These are phyloP conservation scores for Nesometra sesokonis DNA, from an alignment of 35 echinoderm and acorn worm genomes.

Conservation along the genomic window DNA sequence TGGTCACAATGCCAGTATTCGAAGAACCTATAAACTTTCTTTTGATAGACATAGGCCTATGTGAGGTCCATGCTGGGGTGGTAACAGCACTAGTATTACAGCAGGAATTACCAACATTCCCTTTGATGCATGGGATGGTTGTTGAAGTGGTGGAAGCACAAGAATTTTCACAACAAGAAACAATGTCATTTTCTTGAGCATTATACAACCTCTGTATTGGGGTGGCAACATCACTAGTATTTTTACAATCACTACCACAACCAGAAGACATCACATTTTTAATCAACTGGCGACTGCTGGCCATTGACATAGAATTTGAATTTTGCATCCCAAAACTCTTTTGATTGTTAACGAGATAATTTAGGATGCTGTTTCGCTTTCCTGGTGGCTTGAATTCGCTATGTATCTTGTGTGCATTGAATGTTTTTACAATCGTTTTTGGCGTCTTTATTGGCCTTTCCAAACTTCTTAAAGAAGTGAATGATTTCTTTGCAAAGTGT, in stretches of 20 bases:
- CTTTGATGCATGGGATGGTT: too few species aligned
- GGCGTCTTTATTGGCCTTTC: background rate
- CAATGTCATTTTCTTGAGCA: too few species aligned
- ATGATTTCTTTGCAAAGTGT: background rate
- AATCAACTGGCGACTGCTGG: background rate
- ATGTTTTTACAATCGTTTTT: background rate
- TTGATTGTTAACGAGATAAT: background rate
- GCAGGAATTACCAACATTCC: background rate
- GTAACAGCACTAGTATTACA: too few species aligned
- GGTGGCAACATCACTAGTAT: too few species aligned
- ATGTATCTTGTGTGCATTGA: background rate
- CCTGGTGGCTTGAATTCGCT: background rate
- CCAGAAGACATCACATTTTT: background rate
- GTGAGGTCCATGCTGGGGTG: background rate
- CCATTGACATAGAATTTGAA: background rate
- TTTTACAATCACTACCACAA: too few species aligned
- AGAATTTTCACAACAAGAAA: too few species aligned
- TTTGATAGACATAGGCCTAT: too few species aligned
- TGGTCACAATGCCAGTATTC: too few species aligned
- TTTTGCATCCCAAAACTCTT: too few species aligned
- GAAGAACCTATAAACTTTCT: too few species aligned
- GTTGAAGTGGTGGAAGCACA: too few species aligned
- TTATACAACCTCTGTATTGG: too few species aligned
- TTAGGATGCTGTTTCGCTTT: background rate
- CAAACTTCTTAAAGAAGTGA: background rate